Percentiles rank a stretch among this genome's conserved stretches.
These are phyloP conservation scores for Naja naja DNA, from an alignment of 2,113 vertebrate species.

Conservation along the genomic window DNA sequence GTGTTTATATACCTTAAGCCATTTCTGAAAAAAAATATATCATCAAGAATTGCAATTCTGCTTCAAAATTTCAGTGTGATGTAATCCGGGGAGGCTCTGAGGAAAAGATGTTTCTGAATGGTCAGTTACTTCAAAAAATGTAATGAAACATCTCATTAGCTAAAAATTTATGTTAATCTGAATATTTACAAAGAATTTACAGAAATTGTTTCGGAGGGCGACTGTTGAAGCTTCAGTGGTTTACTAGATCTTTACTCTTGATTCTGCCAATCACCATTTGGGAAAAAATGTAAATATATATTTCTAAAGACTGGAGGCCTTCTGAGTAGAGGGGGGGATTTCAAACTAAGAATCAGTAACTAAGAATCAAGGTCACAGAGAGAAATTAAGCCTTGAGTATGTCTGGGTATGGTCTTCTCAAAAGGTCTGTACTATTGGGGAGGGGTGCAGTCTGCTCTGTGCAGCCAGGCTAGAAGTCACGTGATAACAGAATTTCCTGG, in stretches of 20 bases:
- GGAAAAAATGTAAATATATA: neutral
- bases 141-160: neutral
- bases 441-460: no score
- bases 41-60: neutral
- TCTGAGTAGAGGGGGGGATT: neutral
- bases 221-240: neutral
- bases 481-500: no score
- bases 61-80: neutral
- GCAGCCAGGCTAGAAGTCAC: no score
- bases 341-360: neutral
- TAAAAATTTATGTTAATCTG: neutral
- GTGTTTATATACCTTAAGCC: neutral
- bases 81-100: neutral
- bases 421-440: no score
- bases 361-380: neutral
- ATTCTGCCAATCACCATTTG: neutral
- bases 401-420: no score
- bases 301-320: neutral
- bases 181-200: neutral
- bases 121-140: neutral
- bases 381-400: no score
- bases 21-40: neutral
- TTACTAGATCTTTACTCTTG: neutral
- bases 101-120: neutral
- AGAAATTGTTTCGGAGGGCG: neutral